Base-by-base conservation (phyloP, 2,113 vertebrate genomes). In the Strix aluco region DNA sequence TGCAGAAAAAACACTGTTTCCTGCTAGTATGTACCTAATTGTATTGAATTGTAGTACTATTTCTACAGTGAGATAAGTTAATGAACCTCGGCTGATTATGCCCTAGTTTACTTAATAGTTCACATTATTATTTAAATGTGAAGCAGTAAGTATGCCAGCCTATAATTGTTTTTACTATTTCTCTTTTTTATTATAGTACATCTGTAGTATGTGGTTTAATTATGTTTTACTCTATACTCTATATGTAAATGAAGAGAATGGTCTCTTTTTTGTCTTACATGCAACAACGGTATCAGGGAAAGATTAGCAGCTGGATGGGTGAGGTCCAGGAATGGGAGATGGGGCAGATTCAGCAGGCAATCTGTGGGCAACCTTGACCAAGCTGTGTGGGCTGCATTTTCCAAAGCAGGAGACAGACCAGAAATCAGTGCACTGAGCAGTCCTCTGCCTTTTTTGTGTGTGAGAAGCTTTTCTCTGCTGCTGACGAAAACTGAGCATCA, bases 111-210 rank as follows among this genome's bases (percentile, higher is more conserved):
- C 94, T 97, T 97, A 97, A 97, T 97, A 97, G 97, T 96, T 96
- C 93, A 89, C 96, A 97, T 97, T 97, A 97, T 95, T 97, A 97
- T 97, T 97, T 97, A 95, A 96, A 96, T 97, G 96, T 92, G 88
- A 97, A 96, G 74, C 81, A 70, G 94, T 96, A 96, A 97, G 92
- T 96, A 93, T 94, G 89, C 84, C 88, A 96, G 90, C 57, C 89
- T 92, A 58, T 96, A 97, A 97, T 95, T 95, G 95, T 93, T 97
- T 96, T 94, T 81, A 82, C 82, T 95, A 59, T 93, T 96, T 94
- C 88, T 96, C 91, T 90, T 96, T 95, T 96, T 93, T 97, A 95
- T 96, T 96, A 58, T 52, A 94, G 69, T 92, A 74, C 91, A 93
- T 96, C 94, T 96, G 92, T 95, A 94, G 59, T 81, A 77, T 21